These are phyloP conservation scores for Corticium candelabrum DNA, from an alignment of 37 sponge, comb jelly and placozoan genomes.

Conservation along the genomic window DNA sequence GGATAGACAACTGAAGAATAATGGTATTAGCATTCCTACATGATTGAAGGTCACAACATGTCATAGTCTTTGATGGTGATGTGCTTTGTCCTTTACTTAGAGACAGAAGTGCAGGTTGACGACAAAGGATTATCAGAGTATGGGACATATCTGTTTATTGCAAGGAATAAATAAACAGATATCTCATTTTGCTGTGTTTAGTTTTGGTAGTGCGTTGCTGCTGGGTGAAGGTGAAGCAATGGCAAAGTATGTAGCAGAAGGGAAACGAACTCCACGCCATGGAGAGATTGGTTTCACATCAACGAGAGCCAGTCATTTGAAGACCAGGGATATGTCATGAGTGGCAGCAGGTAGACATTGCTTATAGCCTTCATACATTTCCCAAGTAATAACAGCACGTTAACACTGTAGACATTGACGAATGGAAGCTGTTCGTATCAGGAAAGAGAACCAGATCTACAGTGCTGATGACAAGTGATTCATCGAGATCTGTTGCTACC, in stretches of 20 bases:
- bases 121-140: background rate
- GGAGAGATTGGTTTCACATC: slow-evolving; percentile 98
- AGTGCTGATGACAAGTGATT: slow-evolving; percentile 83
- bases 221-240: slow-evolving; percentile 99
- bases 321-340: slow-evolving; percentile 90
- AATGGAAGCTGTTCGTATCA: slow-evolving; percentile 98
- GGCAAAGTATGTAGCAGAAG: slow-evolving; percentile 94
- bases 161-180: background rate
- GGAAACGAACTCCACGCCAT: slow-evolving; percentile 90
- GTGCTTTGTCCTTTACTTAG: background rate
- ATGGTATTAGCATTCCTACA: slow-evolving; percentile 56
- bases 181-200: slow-evolving; percentile 10
- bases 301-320: slow-evolving; percentile 74
- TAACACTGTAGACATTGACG: slow-evolving; percentile 63
- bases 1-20: slow-evolving; percentile 42
- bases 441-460: slow-evolving; percentile 99
- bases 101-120: slow-evolving; percentile 1
- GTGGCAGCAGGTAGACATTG: slow-evolving; percentile 70
- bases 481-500: too few species aligned
- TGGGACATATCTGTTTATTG: slow-evolving; percentile 3
- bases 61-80: background rate
- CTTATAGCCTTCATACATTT: background rate
- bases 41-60: too few species aligned
- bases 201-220: slow-evolving; percentile 80
- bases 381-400: background rate